phyloP scores from a whole-genome alignment of 2,797 vertebrate genomes.

The Myotis daubentonii region DNA sequence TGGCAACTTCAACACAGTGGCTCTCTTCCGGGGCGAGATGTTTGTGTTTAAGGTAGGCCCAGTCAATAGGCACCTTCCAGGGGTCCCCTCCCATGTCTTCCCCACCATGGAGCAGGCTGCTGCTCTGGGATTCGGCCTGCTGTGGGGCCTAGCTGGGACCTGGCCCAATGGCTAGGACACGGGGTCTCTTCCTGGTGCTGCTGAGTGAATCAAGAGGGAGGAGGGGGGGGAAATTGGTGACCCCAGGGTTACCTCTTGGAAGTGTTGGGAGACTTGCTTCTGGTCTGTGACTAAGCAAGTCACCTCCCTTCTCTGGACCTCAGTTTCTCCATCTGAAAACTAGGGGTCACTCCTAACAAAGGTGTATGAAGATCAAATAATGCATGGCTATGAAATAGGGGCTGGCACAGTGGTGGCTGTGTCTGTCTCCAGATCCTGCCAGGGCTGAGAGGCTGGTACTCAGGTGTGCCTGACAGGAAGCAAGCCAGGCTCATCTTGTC shows the following conservation, averaged over 20 bases:
- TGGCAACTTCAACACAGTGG: constrained; percentile 98
- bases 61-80: not conserved
- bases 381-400: not conserved
- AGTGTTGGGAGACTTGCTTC: not conserved
- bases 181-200: not conserved
- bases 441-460: not conserved
- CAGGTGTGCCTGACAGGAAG: not conserved
- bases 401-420: not conserved
- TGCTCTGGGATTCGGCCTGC: not conserved
- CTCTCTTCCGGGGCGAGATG: constrained; percentile 98
- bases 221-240: not conserved
- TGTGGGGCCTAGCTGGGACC: not conserved
- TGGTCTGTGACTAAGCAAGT: not conserved
- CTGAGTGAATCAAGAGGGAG: not conserved
- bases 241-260: not conserved
- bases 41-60: constrained; percentile 97
- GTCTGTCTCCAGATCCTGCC: not conserved
- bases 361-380: not conserved
- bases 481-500: not conserved
- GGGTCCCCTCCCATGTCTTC: not conserved
- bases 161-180: not conserved
- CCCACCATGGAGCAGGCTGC: not conserved
- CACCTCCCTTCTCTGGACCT: not conserved
- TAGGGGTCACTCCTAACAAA: not conserved
- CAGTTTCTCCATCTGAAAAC: not conserved